phyloP scores from a whole-genome alignment of 2,888 invertebrate genomes.

The Mythimna albipuncta region DNA sequence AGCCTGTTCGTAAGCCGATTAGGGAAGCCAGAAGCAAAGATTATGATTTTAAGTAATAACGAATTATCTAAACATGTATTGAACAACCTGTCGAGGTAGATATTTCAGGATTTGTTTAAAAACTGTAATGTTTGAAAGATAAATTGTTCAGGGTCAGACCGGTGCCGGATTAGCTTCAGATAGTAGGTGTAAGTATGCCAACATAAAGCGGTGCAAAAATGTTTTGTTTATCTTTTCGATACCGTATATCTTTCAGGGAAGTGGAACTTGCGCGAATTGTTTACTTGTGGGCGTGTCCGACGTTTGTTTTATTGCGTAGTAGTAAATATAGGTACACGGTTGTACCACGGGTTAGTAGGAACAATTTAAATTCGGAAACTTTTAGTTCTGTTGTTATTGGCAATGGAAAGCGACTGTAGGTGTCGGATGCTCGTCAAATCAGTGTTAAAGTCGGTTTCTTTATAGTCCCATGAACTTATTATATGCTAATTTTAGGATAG shows the following conservation, averaged over 20 bases:
- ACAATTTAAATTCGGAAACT: conserved; percentile 18
- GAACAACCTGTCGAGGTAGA: conserved; percentile 3
- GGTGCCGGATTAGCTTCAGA: conserved; percentile 30
- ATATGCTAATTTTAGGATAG: conserved; percentile 15
- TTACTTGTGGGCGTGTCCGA: conserved; percentile 32
- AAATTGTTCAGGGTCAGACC: conserved; percentile 27
- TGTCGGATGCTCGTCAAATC: conserved; percentile 36
- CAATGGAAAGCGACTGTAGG: conserved; percentile 36
- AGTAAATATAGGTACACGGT: conserved; percentile 16
- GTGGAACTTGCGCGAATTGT: conserved; percentile 37
- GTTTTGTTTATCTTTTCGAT: conserved; percentile 52
- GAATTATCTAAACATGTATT: conserved; percentile 27
- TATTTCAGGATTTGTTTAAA: conserved; percentile 26
- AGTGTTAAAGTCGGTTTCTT: conserved; percentile 21
- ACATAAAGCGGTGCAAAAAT: conserved; percentile 44
- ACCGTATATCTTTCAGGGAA: conserved; percentile 53
- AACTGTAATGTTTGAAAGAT: conserved; percentile 6
- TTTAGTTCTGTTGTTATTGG: conserved; percentile 51
- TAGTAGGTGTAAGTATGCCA: conserved; percentile 22
- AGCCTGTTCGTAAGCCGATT: conserved; percentile 49
- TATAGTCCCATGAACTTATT: background rate
- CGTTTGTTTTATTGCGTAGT: conserved; percentile 40
- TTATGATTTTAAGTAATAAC: conserved; percentile 36
- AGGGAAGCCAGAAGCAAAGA: conserved; percentile 48
- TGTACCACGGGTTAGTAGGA: background rate